phyloP scores from a whole-genome alignment of 2,797 vertebrate species.

The Myotis planiceps region DNA sequence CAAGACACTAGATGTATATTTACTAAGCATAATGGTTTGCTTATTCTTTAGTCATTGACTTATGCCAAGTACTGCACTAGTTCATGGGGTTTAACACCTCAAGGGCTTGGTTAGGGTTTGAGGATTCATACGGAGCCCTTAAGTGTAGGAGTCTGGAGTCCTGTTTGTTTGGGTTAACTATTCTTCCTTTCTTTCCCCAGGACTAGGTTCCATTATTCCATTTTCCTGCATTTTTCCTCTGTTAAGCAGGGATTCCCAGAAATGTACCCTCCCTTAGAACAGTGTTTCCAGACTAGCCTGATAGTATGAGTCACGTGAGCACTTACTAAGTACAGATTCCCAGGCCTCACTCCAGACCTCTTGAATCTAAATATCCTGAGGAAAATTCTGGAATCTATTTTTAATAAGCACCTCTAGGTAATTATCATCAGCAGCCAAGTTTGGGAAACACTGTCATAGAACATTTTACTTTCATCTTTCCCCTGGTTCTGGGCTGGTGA shows the following conservation, averaged over 20 bases:
- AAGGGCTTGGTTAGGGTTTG: neutral
- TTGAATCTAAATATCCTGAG: neutral
- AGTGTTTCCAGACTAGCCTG: neutral
- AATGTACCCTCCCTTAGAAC: neutral
- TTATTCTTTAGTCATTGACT: neutral
- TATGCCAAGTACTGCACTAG: neutral
- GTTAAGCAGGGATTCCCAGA: neutral
- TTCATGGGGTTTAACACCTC: neutral
- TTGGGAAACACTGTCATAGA: conserved; percentile 63
- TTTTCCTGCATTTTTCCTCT: neutral
- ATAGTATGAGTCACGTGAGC: neutral
- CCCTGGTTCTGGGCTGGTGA: conserved; percentile 32
- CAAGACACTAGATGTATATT: neutral
- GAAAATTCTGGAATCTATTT: conserved; percentile 56
- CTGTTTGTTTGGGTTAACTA: neutral
- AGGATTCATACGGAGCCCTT: neutral
- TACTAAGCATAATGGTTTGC: neutral
- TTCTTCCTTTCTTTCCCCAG: neutral
- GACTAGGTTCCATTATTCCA: neutral
- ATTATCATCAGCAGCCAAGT: conserved; percentile 54
- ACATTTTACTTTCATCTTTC: conserved; percentile 67
- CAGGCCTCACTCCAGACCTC: neutral
- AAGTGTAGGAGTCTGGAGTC: neutral
- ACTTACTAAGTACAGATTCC: neutral
- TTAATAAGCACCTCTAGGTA: conserved; percentile 54